phyloP scores from a whole-genome alignment of 2,113 vertebrate species.

The Catagonus wagneri region DNA sequence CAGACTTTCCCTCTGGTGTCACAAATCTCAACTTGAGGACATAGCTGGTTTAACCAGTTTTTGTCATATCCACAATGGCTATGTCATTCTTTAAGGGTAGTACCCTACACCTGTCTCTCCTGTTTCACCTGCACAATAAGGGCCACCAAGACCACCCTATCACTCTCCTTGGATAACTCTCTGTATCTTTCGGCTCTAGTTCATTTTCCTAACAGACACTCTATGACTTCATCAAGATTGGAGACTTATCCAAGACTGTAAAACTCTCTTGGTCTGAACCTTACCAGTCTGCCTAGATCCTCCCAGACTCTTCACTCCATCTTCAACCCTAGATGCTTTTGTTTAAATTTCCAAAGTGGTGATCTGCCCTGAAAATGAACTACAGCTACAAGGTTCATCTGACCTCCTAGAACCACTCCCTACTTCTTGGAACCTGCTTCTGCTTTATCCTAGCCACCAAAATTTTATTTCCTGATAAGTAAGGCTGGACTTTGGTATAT shows the following conservation, averaged over 20 bases:
- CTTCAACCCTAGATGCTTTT: not conserved
- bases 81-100: no score
- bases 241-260: not conserved
- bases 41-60: no score
- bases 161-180: not conserved
- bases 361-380: not conserved
- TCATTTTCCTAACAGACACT: not conserved
- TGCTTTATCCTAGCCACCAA: not conserved
- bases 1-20: not conserved
- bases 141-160: not conserved
- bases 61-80: no score
- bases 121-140: not conserved
- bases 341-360: not conserved
- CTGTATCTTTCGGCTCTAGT: not conserved
- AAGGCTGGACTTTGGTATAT: not conserved
- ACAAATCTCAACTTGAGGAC: not conserved
- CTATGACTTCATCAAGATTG: not conserved
- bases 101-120: no score
- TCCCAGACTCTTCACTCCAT: not conserved
- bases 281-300: not conserved
- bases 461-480: not conserved
- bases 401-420: not conserved
- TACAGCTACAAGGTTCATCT: not conserved
- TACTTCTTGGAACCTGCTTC: not conserved
- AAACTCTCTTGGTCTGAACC: not conserved